phyloP scores from a whole-genome alignment of 2,113 vertebrate species.

The Beaufortia kweichowensis region DNA sequence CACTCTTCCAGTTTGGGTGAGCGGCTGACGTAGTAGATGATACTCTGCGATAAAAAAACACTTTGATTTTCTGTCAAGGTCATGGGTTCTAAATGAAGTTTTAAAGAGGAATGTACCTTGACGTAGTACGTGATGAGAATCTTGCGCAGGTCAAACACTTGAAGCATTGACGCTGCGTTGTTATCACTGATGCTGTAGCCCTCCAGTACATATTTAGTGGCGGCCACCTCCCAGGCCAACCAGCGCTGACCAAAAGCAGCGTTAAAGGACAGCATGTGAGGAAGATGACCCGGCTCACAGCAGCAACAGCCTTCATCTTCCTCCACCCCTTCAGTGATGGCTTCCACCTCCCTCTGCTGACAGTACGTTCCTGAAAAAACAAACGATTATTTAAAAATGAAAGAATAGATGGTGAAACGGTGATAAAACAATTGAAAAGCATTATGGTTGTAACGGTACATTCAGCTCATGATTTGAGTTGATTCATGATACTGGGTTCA shows the following conservation, averaged over 20 bases:
- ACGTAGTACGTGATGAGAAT: constrained; percentile 93
- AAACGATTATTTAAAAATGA: not conserved
- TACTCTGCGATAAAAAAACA: constrained; percentile 73
- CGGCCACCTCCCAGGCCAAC: constrained; percentile 91
- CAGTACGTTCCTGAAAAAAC: constrained; percentile 81
- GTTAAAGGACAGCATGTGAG: constrained; percentile 87
- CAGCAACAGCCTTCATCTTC: constrained; percentile 93
- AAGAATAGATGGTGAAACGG: not conserved
- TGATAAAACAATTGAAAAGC: not conserved
- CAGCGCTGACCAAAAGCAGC: constrained; percentile 92
- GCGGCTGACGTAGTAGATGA: constrained; percentile 88
- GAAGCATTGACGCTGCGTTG: constrained; percentile 89
- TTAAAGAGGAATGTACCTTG: constrained; percentile 72
- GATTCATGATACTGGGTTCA: no score
- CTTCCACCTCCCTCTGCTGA: constrained; percentile 92
- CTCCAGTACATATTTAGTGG: constrained; percentile 89
- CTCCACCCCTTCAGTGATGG: constrained; percentile 90
- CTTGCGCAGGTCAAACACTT: constrained; percentile 90
- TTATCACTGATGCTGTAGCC: constrained; percentile 94
- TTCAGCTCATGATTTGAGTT: no score
- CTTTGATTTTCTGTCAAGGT: not conserved
- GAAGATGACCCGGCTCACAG: constrained; percentile 88
- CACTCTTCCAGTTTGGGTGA: constrained; percentile 85
- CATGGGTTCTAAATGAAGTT: no score
- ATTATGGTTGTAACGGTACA: no score